Evolutionary conservation across 1,140 invertebrate genomes (phyloP), one percentile per base, ranked within the genome.

Genomic region (Mercenaria mercenaria): DNA sequence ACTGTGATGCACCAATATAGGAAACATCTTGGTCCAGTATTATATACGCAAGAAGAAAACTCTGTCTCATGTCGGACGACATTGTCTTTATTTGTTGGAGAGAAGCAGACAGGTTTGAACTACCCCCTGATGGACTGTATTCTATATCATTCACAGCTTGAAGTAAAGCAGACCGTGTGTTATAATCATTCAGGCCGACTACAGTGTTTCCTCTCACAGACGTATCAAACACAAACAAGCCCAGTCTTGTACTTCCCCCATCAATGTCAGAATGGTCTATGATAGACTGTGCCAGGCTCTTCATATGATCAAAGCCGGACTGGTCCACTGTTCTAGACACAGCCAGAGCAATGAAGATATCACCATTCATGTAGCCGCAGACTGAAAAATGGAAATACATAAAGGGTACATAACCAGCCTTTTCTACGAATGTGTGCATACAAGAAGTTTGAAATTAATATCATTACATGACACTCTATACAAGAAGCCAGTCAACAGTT

Each of bases 141-240:
- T 4, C 11, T 8, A 29, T 39, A 10, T 72, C 39, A 26, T 72
- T 41, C 20, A 72, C 34, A 10, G 32, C 67, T 18, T 37, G 11
- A 39, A 8, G 32, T 39, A 72, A n/a, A 37, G 1, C 34, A 32
- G 26, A 4, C 1, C 67, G 32, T 6, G 34, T 41, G 29, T 18
- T 39, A n/a, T 8, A 72, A 6, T 39, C 34, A 39, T 72, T 72
- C 29, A 72, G n/a, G 15, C 23, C 15, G n/a, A 39, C 18, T 23
- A 72, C 11, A 39, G 67, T 72, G 8, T 72, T 34, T 39, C 2
- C 23, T 39, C 67, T 23, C 26, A 79, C 29, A 20, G 4, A 1
- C 6, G 50, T 79, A 79, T 50, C 47, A 39, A 79, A 79, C 18
- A 79, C 76, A 79, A 79, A 52, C n/a, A 79, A 79, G 18, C 43